phyloP scores from a whole-genome alignment of 1,140 invertebrate genomes.

The Yoshiicerus persimilis region DNA sequence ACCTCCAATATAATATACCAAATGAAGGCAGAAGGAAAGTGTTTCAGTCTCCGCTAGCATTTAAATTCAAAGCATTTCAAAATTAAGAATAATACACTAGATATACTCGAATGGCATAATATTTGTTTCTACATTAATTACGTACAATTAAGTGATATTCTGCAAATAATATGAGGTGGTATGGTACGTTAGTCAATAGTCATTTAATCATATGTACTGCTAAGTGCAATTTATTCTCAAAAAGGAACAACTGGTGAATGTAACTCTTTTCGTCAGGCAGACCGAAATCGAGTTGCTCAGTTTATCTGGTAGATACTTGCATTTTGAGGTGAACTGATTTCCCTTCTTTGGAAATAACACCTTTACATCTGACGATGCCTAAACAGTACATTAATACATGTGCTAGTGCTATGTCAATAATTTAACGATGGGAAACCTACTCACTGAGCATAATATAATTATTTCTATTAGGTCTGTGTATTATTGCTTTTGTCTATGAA shows the following conservation, averaged over 20 bases:
- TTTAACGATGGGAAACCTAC: neutral
- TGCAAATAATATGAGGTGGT: neutral
- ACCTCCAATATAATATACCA: neutral
- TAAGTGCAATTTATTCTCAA: neutral
- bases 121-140: neutral
- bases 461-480: neutral
- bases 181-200: neutral
- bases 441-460: neutral
- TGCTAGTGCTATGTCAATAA: neutral
- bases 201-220: neutral
- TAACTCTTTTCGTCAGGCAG: neutral
- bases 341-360: neutral
- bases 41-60: slow-evolving; percentile 6
- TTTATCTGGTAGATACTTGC: neutral
- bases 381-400: neutral
- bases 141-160: slow-evolving; percentile 18
- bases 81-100: neutral
- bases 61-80: slow-evolving; percentile 18
- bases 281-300: neutral
- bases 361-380: neutral
- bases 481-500: neutral
- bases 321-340: neutral
- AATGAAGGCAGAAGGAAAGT: neutral
- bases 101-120: no score
- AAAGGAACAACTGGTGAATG: neutral